Base-by-base conservation (phyloP, 2,888 invertebrate genomes). In the Oligia latruncula region DNA sequence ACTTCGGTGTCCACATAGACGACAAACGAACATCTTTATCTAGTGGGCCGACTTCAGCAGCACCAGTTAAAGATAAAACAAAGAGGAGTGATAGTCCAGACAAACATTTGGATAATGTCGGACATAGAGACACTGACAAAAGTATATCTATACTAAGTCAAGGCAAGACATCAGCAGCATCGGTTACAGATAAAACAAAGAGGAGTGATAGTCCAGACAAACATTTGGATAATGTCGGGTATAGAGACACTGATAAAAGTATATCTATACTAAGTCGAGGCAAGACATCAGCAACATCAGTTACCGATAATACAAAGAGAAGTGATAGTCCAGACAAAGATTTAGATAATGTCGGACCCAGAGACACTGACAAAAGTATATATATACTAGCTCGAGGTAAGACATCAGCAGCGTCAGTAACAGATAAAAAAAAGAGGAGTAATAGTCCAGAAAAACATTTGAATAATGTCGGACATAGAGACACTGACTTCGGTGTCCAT, bases 341-440 rank as follows among this genome's bases (percentile, higher is more conserved):
- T 58, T 58, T 43, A 0, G 20, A 78, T n/a, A 29, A 43, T 43
- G 2, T 58, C 4, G 4, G 20, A 20, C 20, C n/a, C 11, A 49
- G n/a, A 71, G n/a, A 58, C 11, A 23, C n/a, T 58, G n/a, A 58
- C 11, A 58, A 58, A n/a, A 78, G 46, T 66, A 17, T 11, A 9
- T 75, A 58, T 58, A 29, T 52, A 72, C 9, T 52, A 29, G 74
- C 23, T 55, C 74, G 6, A 11, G 55, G 43, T 17, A 74, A 64
- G 11, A 20, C 70, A 13, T 52, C 20, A 29, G 49, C 8, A 52
- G 40, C n/a, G 29, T 75, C 49, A 49, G 62, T 40, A 15, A 29
- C 17, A 43, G 23, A 77, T 77, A 72, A 60, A n/a, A 40, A 3
- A 40, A 78, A 23, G 11, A 67, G 46, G 0, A 13, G 1, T 13